Percentiles rank a stretch among this genome's conserved stretches.
These are phyloP conservation scores for Lota lota DNA, from an alignment of 2,113 vertebrate species.

Conservation along the genomic window DNA sequence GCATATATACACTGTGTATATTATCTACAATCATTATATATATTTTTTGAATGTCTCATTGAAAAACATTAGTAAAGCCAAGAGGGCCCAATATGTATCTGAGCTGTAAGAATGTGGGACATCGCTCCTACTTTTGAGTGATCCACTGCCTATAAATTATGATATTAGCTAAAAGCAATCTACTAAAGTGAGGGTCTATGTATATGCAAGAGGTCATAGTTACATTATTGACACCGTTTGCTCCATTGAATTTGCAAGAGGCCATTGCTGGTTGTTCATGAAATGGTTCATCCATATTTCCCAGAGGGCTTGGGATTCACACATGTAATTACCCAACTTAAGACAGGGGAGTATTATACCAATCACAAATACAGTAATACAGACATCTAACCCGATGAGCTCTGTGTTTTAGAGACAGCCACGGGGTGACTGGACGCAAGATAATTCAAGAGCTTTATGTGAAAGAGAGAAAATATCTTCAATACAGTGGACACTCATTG, in stretches of 20 bases:
- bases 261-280: conserved; percentile 4
- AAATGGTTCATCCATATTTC: conserved; percentile 19
- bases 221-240: conserved; percentile 30
- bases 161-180: no score
- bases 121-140: no score
- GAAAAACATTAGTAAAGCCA: no score
- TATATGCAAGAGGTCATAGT: conserved; percentile 30
- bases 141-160: no score
- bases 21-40: no score
- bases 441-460: neutral
- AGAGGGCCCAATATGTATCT: no score
- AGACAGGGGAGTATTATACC: neutral
- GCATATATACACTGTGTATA: no score
- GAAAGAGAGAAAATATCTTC: no score
- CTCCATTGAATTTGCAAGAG: conserved; percentile 39
- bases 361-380: neutral
- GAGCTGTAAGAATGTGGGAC: no score
- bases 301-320: neutral
- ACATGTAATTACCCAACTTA: conserved; percentile 11
- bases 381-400: conserved; percentile 1
- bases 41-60: no score
- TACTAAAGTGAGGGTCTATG: conserved; percentile 1
- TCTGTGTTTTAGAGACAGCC: neutral
- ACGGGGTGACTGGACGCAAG: neutral
- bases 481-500: no score